Percentiles rank a stretch among this genome's conserved stretches.
phyloP scores from a whole-genome alignment of 1,140 invertebrate species.

The Calephelis nemesis region DNA sequence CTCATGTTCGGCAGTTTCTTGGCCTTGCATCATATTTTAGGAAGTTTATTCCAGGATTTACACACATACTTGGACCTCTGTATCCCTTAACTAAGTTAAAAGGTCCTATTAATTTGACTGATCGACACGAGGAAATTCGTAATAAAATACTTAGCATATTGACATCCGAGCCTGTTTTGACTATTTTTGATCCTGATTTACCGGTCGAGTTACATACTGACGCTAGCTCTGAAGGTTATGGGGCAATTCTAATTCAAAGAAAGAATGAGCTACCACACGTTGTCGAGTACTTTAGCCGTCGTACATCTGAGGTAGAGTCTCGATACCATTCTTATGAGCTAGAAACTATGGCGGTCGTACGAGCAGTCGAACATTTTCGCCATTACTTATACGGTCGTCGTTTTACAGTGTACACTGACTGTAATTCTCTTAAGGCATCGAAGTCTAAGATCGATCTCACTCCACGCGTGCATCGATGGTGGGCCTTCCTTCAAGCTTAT shows the following conservation, averaged over 20 bases:
- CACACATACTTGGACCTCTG: not conserved
- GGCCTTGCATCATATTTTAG: no score
- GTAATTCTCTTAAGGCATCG: constrained; percentile 36
- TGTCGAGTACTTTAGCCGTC: no score
- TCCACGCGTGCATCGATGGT: not conserved
- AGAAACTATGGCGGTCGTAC: constrained; percentile 53
- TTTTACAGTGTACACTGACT: constrained; percentile 44
- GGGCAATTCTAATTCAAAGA: constrained; percentile 51
- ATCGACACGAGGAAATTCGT: constrained; percentile 11
- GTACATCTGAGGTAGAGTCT: no score
- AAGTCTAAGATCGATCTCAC: constrained; percentile 43
- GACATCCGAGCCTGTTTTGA: constrained; percentile 47
- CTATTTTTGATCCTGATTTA: constrained; percentile 40
- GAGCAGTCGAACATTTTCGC: constrained; percentile 32
- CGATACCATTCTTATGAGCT: constrained; percentile 31
- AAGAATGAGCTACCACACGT: constrained; percentile 26
- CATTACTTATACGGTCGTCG: constrained; percentile 44
- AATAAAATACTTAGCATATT: constrained; percentile 24
- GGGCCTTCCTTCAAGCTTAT: not conserved
- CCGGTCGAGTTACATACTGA: constrained; percentile 50
- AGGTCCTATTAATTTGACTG: constrained; percentile 8
- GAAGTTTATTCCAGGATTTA: no score
- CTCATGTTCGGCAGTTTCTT: no score
- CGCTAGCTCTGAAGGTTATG: constrained; percentile 31
- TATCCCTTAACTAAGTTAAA: constrained; percentile 24